Base-by-base conservation (phyloP, 1,140 invertebrate genomes). In the Whitmania pigra region DNA sequence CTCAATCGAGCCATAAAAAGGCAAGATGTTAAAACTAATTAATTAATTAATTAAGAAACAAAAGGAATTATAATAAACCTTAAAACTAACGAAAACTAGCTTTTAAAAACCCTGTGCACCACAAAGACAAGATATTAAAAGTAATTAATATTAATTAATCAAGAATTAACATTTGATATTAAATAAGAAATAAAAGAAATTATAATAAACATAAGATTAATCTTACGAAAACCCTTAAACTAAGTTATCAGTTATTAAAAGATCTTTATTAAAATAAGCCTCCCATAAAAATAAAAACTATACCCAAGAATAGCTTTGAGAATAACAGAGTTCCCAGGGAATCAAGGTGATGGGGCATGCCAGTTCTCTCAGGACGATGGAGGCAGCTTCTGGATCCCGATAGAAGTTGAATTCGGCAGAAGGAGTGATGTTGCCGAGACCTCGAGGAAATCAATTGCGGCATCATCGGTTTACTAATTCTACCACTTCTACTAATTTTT, bases 331-430 rank as follows among this genome's bases (percentile, higher is more conserved):
- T 57, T 74, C 73, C 73, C 73, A 74, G 60, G 53, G 29, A 25
- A 74, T 69, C n/a, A 74, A 36, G 0, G 57, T 67, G 27, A 66
- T 17, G 7, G 49, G 53, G 36, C 73, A 67, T 6, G 25, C 36
- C 22, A 71, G 63, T 53, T 74, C 71, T 13, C n/a, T 66, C 63
- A 74, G 49, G 3, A 72, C 71, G 25, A 72, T 43, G 60, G 87
- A 83, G 0, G 88, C 89, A 36, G 89, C 88, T 82, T 92, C 89
- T 0, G 90, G 89, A 82, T 92, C 90, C 25, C 79, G 79, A 70
- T 85, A 84, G 77, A 92, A 92, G 82, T 92, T 92, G 77, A 89
- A 91, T 80, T 92, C 90, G 13, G 88, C 88, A 60, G 86, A 83
- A 0, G 84, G 76, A 27, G 86, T 86, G n/a, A 85, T 81, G 78